These are phyloP conservation scores for Xestia sexstrigata DNA, from an alignment of 2,888 invertebrate genomes.

Conservation along the genomic window DNA sequence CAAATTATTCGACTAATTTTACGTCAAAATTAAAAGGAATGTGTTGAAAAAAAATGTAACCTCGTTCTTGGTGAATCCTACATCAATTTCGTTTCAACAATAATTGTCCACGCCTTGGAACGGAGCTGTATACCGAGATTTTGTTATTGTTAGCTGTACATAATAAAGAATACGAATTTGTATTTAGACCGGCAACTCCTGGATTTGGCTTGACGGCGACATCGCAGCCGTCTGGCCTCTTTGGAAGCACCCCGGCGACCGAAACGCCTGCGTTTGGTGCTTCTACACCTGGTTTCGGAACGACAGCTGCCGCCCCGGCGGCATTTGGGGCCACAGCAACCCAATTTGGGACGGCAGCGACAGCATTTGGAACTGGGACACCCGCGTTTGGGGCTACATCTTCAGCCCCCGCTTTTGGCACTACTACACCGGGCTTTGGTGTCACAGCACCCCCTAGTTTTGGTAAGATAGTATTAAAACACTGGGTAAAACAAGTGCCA, in stretches of 20 bases:
- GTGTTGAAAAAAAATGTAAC: slow-evolving; percentile 30
- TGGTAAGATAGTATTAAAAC: slow-evolving; percentile 58
- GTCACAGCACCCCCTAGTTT: slow-evolving; percentile 73
- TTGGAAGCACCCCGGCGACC: slow-evolving; percentile 77
- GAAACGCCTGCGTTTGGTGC: slow-evolving; percentile 73
- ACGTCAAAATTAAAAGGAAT: slow-evolving; percentile 28
- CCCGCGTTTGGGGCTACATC: slow-evolving; percentile 72
- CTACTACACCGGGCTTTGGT: slow-evolving; percentile 77
- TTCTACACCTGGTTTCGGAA: slow-evolving; percentile 68
- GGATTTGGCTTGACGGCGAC: slow-evolving; percentile 80
- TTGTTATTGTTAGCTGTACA: slow-evolving; percentile 1
- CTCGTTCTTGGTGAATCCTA: slow-evolving; percentile 7
- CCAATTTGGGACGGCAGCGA: slow-evolving; percentile 66
- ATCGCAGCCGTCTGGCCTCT: slow-evolving; percentile 81
- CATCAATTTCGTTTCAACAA: background rate
- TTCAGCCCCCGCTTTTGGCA: slow-evolving; percentile 69
- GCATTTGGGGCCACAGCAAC: slow-evolving; percentile 67
- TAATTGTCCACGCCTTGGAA: background rate
- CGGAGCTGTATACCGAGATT: background rate
- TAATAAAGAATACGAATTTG: slow-evolving; percentile 2
- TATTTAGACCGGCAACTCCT: slow-evolving; percentile 81
- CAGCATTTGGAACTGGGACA: slow-evolving; percentile 70
- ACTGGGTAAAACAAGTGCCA: background rate
- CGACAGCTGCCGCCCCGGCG: slow-evolving; percentile 69
- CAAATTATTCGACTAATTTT: background rate